phyloP scores from a whole-genome alignment of 2,113 vertebrate species.

The Semicossyphus pulcher region DNA sequence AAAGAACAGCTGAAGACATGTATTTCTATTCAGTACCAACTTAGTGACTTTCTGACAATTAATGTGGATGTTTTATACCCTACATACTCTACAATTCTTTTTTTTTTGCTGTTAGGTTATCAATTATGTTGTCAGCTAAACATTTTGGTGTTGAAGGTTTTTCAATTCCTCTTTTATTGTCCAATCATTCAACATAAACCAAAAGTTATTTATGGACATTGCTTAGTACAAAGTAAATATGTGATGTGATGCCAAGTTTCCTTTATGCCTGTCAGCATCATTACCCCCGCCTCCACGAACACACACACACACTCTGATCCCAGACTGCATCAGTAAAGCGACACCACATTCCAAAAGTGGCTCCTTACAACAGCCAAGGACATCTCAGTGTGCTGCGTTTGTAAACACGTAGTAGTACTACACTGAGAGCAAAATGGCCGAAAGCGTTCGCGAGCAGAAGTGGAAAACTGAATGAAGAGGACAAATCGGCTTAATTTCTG shows the following conservation, averaged over 20 bases:
- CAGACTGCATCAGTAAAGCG: constrained; percentile 80
- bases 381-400: constrained; percentile 67
- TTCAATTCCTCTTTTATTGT: constrained; percentile 11
- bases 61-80: too few relatives aligned
- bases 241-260: constrained; percentile 47
- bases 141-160: background rate
- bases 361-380: constrained; percentile 78
- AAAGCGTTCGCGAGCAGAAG: constrained; percentile 10
- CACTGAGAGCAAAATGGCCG: constrained; percentile 51
- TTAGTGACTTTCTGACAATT: too few relatives aligned
- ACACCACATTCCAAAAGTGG: constrained; percentile 81
- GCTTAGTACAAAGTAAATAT: background rate
- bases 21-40: too few relatives aligned
- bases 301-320: constrained; percentile 31
- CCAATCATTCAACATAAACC: constrained; percentile 1
- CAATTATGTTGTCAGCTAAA: too few relatives aligned
- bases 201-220: constrained; percentile 22
- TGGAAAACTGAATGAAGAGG: background rate
- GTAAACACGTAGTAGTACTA: constrained; percentile 75
- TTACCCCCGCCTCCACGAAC: constrained; percentile 12
- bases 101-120: too few relatives aligned
- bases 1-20: too few relatives aligned
- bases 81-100: too few relatives aligned
- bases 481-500: background rate
- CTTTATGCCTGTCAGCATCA: constrained; percentile 53